Conservation (phyloP, 2,888 invertebrate genomes). For the Calliphora vomitoria region DNA sequence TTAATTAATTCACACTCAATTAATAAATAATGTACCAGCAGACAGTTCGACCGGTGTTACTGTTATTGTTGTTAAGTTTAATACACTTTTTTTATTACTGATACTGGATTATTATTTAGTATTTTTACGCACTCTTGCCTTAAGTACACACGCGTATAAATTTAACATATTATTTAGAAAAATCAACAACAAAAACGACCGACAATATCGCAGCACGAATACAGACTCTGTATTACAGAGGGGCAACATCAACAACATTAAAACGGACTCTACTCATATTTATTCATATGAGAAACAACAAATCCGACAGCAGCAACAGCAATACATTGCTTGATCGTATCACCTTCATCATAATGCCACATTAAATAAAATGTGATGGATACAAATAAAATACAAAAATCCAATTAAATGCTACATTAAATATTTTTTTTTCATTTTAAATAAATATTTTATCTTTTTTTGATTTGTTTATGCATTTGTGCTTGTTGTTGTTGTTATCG, state of each 20-base stretch:
- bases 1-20: constrained; percentile 71
- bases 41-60: constrained; percentile 3
- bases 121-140: constrained; percentile 55
- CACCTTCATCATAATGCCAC: constrained; percentile 56
- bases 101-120: constrained; percentile 8
- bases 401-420: constrained; percentile 45
- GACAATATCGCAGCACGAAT: constrained; percentile 15
- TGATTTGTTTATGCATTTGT: not conserved
- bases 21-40: constrained; percentile 41
- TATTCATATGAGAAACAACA: constrained; percentile 17
- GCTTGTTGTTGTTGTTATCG: constrained; percentile 8
- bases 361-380: constrained; percentile 61
- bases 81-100: constrained; percentile 31
- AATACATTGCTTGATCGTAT: constrained; percentile 47
- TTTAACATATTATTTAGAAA: constrained; percentile 33
- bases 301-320: constrained; percentile 36
- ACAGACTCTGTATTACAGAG: not conserved
- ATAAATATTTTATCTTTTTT: constrained; percentile 16
- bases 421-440: constrained; percentile 4
- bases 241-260: constrained; percentile 23
- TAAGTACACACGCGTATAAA: constrained; percentile 43
- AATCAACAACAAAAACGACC: constrained; percentile 30
- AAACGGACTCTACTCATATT: constrained; percentile 2
- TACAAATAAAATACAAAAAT: constrained; percentile 43
- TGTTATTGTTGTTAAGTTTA: constrained; percentile 41